phyloP scores from a whole-genome alignment of 2,888 invertebrate species.

The Podotricha telesiphe region DNA sequence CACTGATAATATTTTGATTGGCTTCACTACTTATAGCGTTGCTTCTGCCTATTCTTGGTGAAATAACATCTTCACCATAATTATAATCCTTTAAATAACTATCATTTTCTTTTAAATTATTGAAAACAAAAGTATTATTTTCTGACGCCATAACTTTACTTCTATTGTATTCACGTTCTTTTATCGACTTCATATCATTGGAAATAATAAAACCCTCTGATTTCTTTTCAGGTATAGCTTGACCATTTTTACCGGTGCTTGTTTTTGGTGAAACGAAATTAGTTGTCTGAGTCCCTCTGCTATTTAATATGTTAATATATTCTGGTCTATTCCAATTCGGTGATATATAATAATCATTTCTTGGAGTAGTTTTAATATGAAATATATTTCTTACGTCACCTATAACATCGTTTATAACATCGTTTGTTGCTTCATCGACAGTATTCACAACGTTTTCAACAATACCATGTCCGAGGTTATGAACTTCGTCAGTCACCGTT shows the following conservation, averaged over 20 bases:
- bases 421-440: constrained; percentile 28
- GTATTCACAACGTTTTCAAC: constrained; percentile 17
- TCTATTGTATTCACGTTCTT: background rate
- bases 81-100: constrained; percentile 5
- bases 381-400: constrained; percentile 23
- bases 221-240: background rate
- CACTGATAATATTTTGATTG: background rate
- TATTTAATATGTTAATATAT: background rate
- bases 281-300: background rate
- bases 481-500: constrained; percentile 17
- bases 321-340: background rate
- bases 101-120: constrained; percentile 9
- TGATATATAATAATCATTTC: background rate
- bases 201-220: background rate
- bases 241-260: background rate
- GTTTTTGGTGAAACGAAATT: background rate
- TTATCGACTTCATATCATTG: background rate
- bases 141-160: background rate
- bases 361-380: constrained; percentile 4
- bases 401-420: background rate
- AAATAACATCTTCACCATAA: constrained; percentile 26
- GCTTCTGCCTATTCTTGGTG: constrained; percentile 3
- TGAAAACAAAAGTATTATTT: too few relatives aligned
- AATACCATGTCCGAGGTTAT: constrained; percentile 28
- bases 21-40: too few relatives aligned